Evolutionary conservation across 35 echinoderm and acorn worm species (phyloP).

Genomic region (Patiria miniata): DNA sequence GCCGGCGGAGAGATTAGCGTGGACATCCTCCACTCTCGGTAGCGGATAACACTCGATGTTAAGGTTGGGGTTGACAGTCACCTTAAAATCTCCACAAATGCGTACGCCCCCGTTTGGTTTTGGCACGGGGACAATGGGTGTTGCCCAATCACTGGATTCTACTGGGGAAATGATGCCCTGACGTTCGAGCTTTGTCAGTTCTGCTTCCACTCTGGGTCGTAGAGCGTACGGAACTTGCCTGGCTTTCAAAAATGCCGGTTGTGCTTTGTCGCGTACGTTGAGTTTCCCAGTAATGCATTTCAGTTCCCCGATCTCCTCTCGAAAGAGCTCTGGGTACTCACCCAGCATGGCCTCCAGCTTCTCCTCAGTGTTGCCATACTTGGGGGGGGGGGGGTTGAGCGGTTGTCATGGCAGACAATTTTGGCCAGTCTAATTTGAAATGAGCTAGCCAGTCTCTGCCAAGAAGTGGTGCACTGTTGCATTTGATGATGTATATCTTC

Average conservation of each 20-base stretch:
- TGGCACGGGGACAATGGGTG: slow-evolving; percentile 61
- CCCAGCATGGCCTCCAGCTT: neutral
- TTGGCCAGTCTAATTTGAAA: neutral
- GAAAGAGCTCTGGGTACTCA: slow-evolving; percentile 1
- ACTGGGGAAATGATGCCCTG: slow-evolving; percentile 45
- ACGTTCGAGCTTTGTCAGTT: slow-evolving; percentile 40
- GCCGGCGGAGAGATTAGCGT: slow-evolving; percentile 44
- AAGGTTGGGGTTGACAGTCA: slow-evolving; percentile 17
- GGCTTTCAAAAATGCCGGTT: too few species aligned
- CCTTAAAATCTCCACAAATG: slow-evolving; percentile 72
- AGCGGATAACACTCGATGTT: slow-evolving; percentile 57
- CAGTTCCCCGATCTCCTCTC: slow-evolving; percentile 34
- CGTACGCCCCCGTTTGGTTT: slow-evolving; percentile 41
- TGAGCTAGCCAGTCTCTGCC: slow-evolving; percentile 35
- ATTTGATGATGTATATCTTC: neutral
- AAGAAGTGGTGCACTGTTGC: slow-evolving; percentile 2
- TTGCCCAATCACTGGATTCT: slow-evolving; percentile 50
- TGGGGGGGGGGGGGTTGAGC: too few species aligned
- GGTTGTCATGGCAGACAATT: neutral
- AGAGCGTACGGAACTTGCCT: slow-evolving; percentile 28
- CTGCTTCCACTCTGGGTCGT: slow-evolving; percentile 35
- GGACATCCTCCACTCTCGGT: slow-evolving; percentile 47
- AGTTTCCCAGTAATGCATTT: slow-evolving; percentile 14
- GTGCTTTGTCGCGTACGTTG: too few species aligned
- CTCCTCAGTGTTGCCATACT: neutral